Conservation (phyloP, 2,797 vertebrate species). For the Macroramphosus scolopax region DNA sequence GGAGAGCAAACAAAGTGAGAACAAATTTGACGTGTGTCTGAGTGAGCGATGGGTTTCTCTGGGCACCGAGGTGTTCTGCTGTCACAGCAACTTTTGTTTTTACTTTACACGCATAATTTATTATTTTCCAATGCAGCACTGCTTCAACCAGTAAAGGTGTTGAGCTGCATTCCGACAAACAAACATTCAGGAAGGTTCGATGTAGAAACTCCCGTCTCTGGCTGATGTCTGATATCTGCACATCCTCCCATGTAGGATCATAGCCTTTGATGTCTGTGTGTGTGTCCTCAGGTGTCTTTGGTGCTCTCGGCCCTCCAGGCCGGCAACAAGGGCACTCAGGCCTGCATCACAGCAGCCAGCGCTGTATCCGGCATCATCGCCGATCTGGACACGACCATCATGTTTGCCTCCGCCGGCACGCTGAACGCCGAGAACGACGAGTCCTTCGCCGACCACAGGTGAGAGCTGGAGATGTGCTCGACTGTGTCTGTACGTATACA, state of each 20-base stretch:
- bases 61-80: too few species aligned
- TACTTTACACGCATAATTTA: too few species aligned
- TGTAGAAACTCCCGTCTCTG: too few species aligned
- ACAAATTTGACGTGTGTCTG: too few species aligned
- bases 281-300: constrained; percentile 67
- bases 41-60: too few species aligned
- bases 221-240: too few species aligned
- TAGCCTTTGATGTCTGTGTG: constrained; percentile 10
- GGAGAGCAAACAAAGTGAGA: too few species aligned
- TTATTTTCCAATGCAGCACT: too few species aligned
- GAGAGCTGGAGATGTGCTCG: constrained; percentile 30
- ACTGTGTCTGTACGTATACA: background rate
- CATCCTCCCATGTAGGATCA: constrained; percentile 24
- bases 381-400: constrained; percentile 96
- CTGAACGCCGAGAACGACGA: constrained; percentile 94
- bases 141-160: too few species aligned
- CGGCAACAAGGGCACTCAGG: constrained; percentile 96
- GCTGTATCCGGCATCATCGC: constrained; percentile 96
- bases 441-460: constrained; percentile 98
- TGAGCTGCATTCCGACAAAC: too few species aligned
- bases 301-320: constrained; percentile 96
- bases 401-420: constrained; percentile 96
- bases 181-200: too few species aligned
- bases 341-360: constrained; percentile 95
- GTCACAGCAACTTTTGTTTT: too few species aligned